Percentiles rank a stretch among this genome's conserved stretches.
Evolutionary conservation across 37 sponge, comb jelly and placozoan species (phyloP).

Genomic region (Halichondria panicea): DNA sequence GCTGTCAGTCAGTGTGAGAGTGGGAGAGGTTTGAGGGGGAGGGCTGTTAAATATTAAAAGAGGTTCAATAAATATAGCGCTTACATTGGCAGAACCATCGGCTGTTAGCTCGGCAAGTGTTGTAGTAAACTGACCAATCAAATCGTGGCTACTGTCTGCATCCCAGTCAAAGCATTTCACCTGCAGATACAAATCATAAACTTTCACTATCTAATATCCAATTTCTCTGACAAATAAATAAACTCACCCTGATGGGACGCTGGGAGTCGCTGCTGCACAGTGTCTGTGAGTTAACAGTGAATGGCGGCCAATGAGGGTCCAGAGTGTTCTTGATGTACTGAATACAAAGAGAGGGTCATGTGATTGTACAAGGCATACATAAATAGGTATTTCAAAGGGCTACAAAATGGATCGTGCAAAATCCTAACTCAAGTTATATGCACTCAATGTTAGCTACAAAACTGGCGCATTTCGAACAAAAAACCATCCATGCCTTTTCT

Average conservation of each 20-base stretch:
- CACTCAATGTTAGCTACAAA: too few relatives aligned
- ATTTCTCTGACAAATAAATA: too few relatives aligned
- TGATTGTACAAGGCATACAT: neutral
- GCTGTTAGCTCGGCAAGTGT: slow-evolving; percentile 47
- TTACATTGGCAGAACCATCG: neutral
- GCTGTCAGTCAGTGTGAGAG: neutral
- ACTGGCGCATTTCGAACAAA: too few relatives aligned
- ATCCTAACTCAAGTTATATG: neutral
- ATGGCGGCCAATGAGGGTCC: slow-evolving; percentile 78
- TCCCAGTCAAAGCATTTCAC: slow-evolving; percentile 86
- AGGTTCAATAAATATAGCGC: neutral
- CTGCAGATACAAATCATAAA: too few relatives aligned
- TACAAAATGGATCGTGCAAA: neutral
- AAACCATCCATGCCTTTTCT: too few relatives aligned
- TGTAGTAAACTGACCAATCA: slow-evolving; percentile 78
- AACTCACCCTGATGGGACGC: slow-evolving; percentile 66
- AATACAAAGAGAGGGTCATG: neutral
- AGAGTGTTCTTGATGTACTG: slow-evolving; percentile 87
- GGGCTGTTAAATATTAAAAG: neutral
- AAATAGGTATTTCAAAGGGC: neutral
- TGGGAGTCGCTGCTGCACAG: slow-evolving; percentile 57
- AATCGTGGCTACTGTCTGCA: slow-evolving; percentile 72
- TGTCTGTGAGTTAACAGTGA: slow-evolving; percentile 44
- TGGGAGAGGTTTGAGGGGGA: neutral
- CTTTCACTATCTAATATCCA: too few relatives aligned